A percentile compares a stretch with the other conserved stretches of the same genome.
Conservation (phyloP, 2,888 invertebrate species). For the Chrysomela aeneicollis region DNA sequence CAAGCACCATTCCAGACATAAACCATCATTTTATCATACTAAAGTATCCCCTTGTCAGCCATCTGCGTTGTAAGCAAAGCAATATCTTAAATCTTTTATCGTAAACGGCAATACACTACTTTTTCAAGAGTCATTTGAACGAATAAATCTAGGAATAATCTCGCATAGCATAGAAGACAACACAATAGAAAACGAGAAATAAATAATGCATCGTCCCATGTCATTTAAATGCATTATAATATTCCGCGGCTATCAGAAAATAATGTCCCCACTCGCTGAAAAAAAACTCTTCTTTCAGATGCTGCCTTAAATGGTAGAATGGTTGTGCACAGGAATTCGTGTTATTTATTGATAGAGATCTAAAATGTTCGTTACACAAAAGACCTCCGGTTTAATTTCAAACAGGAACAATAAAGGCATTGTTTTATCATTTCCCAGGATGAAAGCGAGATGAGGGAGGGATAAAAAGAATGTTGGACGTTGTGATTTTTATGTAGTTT, state of each 20-base stretch:
- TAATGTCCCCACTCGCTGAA: slow-evolving; percentile 33
- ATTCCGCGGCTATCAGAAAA: slow-evolving; percentile 36
- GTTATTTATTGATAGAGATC: slow-evolving; percentile 57
- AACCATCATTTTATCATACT: too few species aligned
- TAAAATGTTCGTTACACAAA: slow-evolving; percentile 53
- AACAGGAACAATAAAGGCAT: slow-evolving; percentile 50
- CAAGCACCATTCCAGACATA: too few species aligned
- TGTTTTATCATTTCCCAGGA: slow-evolving; percentile 16
- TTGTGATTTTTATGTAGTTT: not conserved
- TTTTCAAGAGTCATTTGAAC: slow-evolving; percentile 22
- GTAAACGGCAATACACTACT: slow-evolving; percentile 32
- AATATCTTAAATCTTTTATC: slow-evolving; percentile 27
- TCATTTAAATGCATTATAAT: slow-evolving; percentile 52
- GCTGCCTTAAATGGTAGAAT: slow-evolving; percentile 54
- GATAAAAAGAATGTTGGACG: not conserved
- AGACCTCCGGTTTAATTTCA: slow-evolving; percentile 52
- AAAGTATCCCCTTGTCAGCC: too few species aligned
- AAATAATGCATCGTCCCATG: slow-evolving; percentile 51
- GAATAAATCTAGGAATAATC: slow-evolving; percentile 47
- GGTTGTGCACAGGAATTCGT: slow-evolving; percentile 50
- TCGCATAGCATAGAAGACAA: slow-evolving; percentile 47
- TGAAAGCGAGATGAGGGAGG: not conserved
- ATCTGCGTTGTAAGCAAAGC: not conserved
- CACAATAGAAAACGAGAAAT: slow-evolving; percentile 47
- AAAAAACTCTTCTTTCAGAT: slow-evolving; percentile 45